Conservation (phyloP, 2,888 invertebrate genomes). For the Aphidius colemani region DNA sequence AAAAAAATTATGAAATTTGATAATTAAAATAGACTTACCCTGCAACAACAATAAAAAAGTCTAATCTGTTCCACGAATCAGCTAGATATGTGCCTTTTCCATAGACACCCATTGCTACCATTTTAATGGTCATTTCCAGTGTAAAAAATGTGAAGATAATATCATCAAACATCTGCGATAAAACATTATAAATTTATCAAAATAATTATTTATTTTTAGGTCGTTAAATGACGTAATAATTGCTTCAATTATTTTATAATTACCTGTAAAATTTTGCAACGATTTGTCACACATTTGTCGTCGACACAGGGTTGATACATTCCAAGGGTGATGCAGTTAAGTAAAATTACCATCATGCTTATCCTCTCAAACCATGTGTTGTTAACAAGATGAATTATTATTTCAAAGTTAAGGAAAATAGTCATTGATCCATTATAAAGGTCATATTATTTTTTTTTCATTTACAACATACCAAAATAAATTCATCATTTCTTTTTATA, state of each 20-base stretch:
- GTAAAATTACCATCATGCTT: conserved; percentile 96
- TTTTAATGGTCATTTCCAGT: conserved; percentile 97
- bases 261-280: conserved; percentile 91
- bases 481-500: neutral
- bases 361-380: conserved; percentile 97
- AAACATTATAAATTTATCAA: too few species aligned
- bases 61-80: conserved; percentile 98
- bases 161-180: conserved; percentile 94
- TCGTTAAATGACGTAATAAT: too few species aligned
- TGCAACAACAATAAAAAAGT: conserved; percentile 96
- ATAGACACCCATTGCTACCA: conserved; percentile 96
- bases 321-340: conserved; percentile 98
- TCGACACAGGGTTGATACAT: conserved; percentile 99
- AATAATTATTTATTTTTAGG: too few species aligned
- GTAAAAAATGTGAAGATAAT: conserved; percentile 98
- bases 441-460: conserved; percentile 8
- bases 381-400: conserved; percentile 37
- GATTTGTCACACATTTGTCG: conserved; percentile 84
- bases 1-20: neutral
- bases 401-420: conserved; percentile 67
- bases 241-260: conserved; percentile 39
- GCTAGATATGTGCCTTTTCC: conserved; percentile 94
- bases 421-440: conserved; percentile 22
- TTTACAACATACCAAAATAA: neutral
- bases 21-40: conserved; percentile 67